Evolutionary conservation across 2,888 invertebrate genomes (phyloP), one percentile per base, ranked within the genome.

Genomic region (Callyntrura guangdongensis): DNA sequence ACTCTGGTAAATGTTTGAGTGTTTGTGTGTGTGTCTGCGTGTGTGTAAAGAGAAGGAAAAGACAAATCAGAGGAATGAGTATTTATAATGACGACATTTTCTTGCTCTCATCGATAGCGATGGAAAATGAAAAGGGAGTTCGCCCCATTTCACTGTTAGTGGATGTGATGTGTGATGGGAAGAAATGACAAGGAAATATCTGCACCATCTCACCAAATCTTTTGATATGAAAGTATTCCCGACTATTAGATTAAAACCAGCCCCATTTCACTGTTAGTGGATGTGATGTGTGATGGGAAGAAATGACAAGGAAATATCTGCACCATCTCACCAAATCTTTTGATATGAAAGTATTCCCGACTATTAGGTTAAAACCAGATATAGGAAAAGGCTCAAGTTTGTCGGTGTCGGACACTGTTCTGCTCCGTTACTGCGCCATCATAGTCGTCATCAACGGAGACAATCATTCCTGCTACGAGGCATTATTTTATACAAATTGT

Each of bases 121-220:
- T 36, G 27, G 74, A 89, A 72, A 89, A 74, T 61, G 77, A 36
- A 74, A 74, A 49, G 53, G 17, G 61, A 81, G 49, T 59, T 86
- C 20, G 86, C 69, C 47, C 59, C 27, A 77, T 53, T 56, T 69
- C 20, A 82, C 45, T 82, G 79, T 1, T 45, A 25, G 81, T 59
- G 81, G 59, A 79, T 88, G 88, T 88, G 86, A 64, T 81, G 69
- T 56, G 45, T 83, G 89, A 89, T 84, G 84, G 74, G 74, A 82
- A 83, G 89, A 89, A 89, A 85, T 89, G 89, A 89, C 89, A 89
- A 89, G 89, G 79, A 84, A 84, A 89, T 89, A 85, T 85, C 84
- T 89, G 74, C 64, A 83, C 25, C 88, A 79, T 86, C 36, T 36
- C 86, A 88, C 82, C 88, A 82, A 72, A 88, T 56, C 72, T 56